These are phyloP conservation scores for Orientallactaga sibirica DNA, from an alignment of 2,797 vertebrate species.

Conservation along the genomic window DNA sequence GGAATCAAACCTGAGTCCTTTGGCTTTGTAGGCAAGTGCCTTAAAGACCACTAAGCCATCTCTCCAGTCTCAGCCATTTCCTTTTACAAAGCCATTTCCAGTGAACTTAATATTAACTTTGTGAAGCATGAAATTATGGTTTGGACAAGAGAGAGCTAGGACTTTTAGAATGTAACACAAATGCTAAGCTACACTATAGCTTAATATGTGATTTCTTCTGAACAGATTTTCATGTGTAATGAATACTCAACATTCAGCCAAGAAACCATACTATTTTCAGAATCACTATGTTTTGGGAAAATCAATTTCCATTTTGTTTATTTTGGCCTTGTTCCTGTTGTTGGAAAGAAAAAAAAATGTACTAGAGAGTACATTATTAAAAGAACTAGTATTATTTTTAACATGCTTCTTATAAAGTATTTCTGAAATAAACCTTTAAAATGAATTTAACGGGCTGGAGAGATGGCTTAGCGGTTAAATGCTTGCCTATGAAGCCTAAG, in stretches of 20 bases:
- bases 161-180: slow-evolving; percentile 18
- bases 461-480: too few relatives aligned
- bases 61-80: neutral
- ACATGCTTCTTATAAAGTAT: slow-evolving; percentile 43
- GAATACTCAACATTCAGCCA: slow-evolving; percentile 20
- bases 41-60: too few relatives aligned
- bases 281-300: slow-evolving; percentile 37
- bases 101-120: slow-evolving; percentile 18
- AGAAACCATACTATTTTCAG: slow-evolving; percentile 28
- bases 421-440: slow-evolving; percentile 44
- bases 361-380: neutral
- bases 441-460: neutral
- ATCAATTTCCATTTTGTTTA: slow-evolving; percentile 22
- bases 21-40: too few relatives aligned
- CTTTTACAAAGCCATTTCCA: slow-evolving; percentile 54
- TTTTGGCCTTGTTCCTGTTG: slow-evolving; percentile 24
- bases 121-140: slow-evolving; percentile 9
- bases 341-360: slow-evolving; percentile 1
- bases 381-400: slow-evolving; percentile 11
- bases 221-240: slow-evolving; percentile 37
- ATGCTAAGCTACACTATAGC: neutral
- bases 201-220: slow-evolving; percentile 43
- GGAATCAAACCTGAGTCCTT: too few relatives aligned
- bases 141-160: neutral
- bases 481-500: too few relatives aligned